These are phyloP conservation scores for Rhingia rostrata DNA, from an alignment of 2,888 invertebrate genomes.

Conservation along the genomic window DNA sequence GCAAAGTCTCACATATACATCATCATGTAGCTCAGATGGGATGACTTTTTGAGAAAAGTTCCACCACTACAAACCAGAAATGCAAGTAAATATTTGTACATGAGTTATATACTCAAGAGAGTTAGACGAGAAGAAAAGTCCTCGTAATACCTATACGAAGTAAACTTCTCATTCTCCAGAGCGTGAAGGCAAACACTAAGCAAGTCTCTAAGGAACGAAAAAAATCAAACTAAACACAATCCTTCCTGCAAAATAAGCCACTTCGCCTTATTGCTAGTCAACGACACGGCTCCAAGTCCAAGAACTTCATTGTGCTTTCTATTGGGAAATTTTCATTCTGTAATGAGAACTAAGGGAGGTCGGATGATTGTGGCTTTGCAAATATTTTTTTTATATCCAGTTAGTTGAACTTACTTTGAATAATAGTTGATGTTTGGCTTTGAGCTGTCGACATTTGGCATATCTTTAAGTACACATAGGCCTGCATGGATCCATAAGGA, in stretches of 20 bases:
- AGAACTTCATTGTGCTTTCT: background rate
- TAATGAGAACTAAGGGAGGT: slow-evolving; percentile 39
- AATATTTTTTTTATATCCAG: too few relatives aligned
- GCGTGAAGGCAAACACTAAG: slow-evolving; percentile 25
- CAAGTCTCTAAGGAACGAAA: background rate
- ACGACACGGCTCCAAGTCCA: background rate
- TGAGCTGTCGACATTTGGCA: too few relatives aligned
- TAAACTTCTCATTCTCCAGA: slow-evolving; percentile 8
- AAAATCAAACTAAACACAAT: slow-evolving; percentile 20
- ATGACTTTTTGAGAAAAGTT: background rate
- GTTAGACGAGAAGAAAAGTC: background rate
- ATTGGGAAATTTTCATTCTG: slow-evolving; percentile 48
- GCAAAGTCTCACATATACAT: slow-evolving; percentile 3
- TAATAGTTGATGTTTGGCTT: too few relatives aligned
- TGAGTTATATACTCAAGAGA: slow-evolving; percentile 52
- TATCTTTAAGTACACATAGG: too few relatives aligned
- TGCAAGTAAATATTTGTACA: slow-evolving; percentile 66
- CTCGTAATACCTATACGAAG: slow-evolving; percentile 5
- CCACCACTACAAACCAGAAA: slow-evolving; percentile 35
- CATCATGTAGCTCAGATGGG: background rate
- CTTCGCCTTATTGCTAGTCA: slow-evolving; percentile 17
- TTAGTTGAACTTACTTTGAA: too few relatives aligned
- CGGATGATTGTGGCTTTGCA: too few relatives aligned
- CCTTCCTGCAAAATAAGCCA: slow-evolving; percentile 39
- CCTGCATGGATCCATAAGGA: too few relatives aligned